phyloP scores from a whole-genome alignment of 2,113 vertebrate genomes.

The Paedocypris sp. region DNA sequence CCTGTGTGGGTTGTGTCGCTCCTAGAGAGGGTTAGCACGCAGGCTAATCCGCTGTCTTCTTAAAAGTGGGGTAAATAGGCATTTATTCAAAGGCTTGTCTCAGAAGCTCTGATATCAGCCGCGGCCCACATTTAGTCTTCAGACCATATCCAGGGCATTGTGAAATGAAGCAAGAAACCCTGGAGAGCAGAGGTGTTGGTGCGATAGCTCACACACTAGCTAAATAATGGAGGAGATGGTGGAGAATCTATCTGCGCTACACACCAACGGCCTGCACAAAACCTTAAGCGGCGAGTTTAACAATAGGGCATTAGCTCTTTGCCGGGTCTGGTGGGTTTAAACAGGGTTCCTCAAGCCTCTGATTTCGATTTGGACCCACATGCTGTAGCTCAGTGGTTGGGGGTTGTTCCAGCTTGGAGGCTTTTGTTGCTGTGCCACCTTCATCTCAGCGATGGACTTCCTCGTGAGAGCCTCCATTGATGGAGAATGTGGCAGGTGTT shows the following conservation, averaged over 20 bases:
- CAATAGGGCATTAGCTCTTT: slow-evolving; percentile 7
- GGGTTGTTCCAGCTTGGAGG: slow-evolving; percentile 16
- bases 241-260: background rate
- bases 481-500: slow-evolving; percentile 1
- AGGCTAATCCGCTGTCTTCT: slow-evolving; percentile 4
- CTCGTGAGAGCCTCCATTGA: background rate
- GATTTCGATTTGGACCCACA: slow-evolving; percentile 24
- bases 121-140: slow-evolving; percentile 10
- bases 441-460: slow-evolving; percentile 8
- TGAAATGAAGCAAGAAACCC: slow-evolving; percentile 17
- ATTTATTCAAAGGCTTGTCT: slow-evolving; percentile 17
- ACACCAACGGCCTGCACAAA: background rate
- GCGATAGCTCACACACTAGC: background rate
- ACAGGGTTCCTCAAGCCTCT: background rate
- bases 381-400: slow-evolving; percentile 4
- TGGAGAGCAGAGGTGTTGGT: slow-evolving; percentile 9
- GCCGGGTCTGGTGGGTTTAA: background rate
- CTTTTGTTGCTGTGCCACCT: slow-evolving; percentile 22
- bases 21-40: slow-evolving; percentile 7
- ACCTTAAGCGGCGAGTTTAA: slow-evolving; percentile 7
- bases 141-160: background rate
- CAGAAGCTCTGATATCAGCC: background rate
- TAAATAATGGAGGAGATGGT: slow-evolving; percentile 11
- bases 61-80: slow-evolving; percentile 13
- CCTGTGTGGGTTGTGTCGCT: background rate